phyloP scores from a whole-genome alignment of 2,888 invertebrate species.

The Byasa hedistus region DNA sequence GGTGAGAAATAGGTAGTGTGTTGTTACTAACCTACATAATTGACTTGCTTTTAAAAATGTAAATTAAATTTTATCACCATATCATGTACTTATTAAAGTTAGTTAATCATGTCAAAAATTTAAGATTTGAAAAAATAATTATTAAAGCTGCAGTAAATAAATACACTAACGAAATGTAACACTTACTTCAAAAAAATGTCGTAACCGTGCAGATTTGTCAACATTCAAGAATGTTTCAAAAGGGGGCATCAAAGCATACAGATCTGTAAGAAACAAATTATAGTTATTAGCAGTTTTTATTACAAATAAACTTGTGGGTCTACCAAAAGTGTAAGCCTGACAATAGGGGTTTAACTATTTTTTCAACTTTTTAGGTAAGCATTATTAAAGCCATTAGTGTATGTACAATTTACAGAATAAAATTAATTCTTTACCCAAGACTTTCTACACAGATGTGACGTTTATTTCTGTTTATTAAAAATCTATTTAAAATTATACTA shows the following conservation, averaged over 20 bases:
- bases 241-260: conserved; percentile 91
- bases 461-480: too few species aligned
- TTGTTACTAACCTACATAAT: background rate
- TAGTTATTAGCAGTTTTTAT: background rate
- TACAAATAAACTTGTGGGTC: background rate
- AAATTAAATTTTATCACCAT: too few species aligned
- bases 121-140: background rate
- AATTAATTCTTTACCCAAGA: too few species aligned
- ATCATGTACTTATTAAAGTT: too few species aligned
- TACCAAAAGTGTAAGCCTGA: too few species aligned
- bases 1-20: background rate
- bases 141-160: background rate
- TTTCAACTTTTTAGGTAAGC: too few species aligned
- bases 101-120: too few species aligned
- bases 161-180: conserved; percentile 12
- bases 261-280: conserved; percentile 75
- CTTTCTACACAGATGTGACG: too few species aligned
- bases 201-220: conserved; percentile 87
- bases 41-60: background rate
- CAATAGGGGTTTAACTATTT: background rate
- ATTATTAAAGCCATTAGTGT: too few species aligned
- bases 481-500: conserved; percentile 25
- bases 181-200: conserved; percentile 90
- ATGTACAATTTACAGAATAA: too few species aligned
- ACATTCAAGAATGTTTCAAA: conserved; percentile 91